Base-by-base conservation (phyloP, 2,888 invertebrate species). In the Drosophila phalerata region DNA sequence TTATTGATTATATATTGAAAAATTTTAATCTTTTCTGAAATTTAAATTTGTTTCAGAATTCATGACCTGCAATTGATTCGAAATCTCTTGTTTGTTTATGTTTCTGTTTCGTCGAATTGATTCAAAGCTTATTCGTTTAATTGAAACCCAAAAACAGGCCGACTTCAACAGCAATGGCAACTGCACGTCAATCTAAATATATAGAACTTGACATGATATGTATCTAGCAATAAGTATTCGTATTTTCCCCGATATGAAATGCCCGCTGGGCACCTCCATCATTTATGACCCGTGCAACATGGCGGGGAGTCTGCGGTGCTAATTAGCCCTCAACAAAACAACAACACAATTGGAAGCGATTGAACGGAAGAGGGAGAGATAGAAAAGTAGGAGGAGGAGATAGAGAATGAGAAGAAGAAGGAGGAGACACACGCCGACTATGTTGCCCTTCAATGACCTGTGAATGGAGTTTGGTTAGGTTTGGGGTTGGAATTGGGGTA, bases 391-490 rank as follows among this genome's bases (percentile, higher is more conserved):
- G 9, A 0, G 25, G n/a, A 19, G 17, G 11, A 13, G 28, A 1
- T 28, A 22, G 6, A 19, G n/a, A 6, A 15, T 9, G 28, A 32
- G 52, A 25, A 25, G 34, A 37, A 19, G n/a, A 6, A 15, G 13
- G 28, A 32, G 52, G 38, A 25, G 34, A 37, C 17, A 15, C 8
- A 15, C 38, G 38, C 15, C 38, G 19, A 22, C 32, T n/a, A 13
- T 10, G 51, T 64, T 80, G 73, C 76, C 73, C 83, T 79, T 79
- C 77, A 73, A 69, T 73, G 81, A 80, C 74, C 81, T 66, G 82
- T 55, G 63, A 81, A 64, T 42, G 17, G 22, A 60, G 63, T 63
- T 37, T 17, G 43, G 34, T 42, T 42, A 22, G 17, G 30, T 30
- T 37, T 30, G 10, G 34, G 34, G 13, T 13, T 17, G 10, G n/a